Base-by-base conservation (phyloP, 2,888 invertebrate genomes). In the Limnephilus auricula region DNA sequence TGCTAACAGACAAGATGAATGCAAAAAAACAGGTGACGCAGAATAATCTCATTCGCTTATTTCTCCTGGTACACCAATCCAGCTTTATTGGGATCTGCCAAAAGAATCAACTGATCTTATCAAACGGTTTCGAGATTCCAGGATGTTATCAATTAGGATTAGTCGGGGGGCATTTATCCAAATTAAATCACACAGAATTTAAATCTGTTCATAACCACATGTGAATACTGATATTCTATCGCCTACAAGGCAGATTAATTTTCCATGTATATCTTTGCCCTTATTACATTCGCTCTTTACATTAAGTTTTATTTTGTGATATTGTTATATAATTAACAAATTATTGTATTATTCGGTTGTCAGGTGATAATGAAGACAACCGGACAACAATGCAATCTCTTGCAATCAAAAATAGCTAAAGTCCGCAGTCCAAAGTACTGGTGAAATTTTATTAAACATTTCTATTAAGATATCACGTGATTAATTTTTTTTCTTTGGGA, bases 101-200 rank as follows among this genome's bases (percentile, higher is more conserved):
- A 82, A 82, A 82, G 34, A 32, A 34, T 65, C 25, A 82, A 82
- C 9, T 82, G 80, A 82, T 31, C 31, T 37, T 82, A 82, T 25
- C 32, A 82, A 82, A 82, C 37, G 82, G 32, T 82, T 85, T 85
- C 5, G 30, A 85, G 30, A 89, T 79, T 79, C 79, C 89, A 89
- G 89, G 79, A 79, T 79, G 78, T 89, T 89, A 89, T 89, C 89
- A 89, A 89, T 79, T 89, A 89, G 78, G 78, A 89, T 79, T 89
- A 89, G 79, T 30, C n/a, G 40, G 32, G n/a, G n/a, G 37, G 37
- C 79, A 89, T 89, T 89, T 79, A 89, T 89, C 79, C 89, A 89
- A 79, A 89, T 89, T 89, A 89, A 89, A 89, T 89, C 79, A 79
- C 50, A 30, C 84, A n/a, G 65, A 65, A 65, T 65, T 45, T 34